Base-by-base conservation (phyloP, 2,113 vertebrate genomes). In the Pseudorasbora parva region DNA sequence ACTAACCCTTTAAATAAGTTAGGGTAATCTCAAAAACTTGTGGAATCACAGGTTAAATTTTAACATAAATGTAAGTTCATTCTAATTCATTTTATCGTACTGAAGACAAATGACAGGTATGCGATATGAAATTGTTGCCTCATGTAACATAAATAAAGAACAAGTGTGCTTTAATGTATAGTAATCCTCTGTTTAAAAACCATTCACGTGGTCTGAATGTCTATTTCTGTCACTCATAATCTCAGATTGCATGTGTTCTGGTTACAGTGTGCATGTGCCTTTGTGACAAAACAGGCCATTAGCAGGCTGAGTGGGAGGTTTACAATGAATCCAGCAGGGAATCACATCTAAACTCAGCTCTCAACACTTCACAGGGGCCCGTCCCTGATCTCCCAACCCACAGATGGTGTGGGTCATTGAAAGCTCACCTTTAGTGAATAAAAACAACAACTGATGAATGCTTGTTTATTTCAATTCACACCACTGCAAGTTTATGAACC, bases 181-280 rank as follows among this genome's bases (percentile, higher is more conserved):
- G 76, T 89, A 80, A 83, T 80, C 56, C 25, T 5, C 6, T 45
- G 41, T 25, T 45, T 43, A 45, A 47, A 81, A 33, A 60, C 3
- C 19, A 60, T 45, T 62, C 47, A 54, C 27, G 2, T 80, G 77
- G 23, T 85, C 47, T 51, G 27, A 56, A 49, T 72, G 71, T 33
- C 73, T 87, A 81, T 76, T 91, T 91, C 86, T 86, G 87, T 90
- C 86, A 88, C 73, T 82, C 45, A 68, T 90, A 90, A 91, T 89
- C 88, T 81, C 17, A 74, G n/a, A 57, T 71, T 54, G 75, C 78
- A 68, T 84, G 84, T 81, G 78, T 80, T 88, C 60, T 83, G 82
- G 78, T 68, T 75, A 45, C 45, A 8, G 74, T 47, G 57, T 73
- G 74, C 77, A 71, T 56, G 72, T 43, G 60, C 78, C 73, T 75